Evolutionary conservation across 2,113 vertebrate species (phyloP), one percentile per base, ranked within the genome.

Genomic region (Rostratula benghalensis): DNA sequence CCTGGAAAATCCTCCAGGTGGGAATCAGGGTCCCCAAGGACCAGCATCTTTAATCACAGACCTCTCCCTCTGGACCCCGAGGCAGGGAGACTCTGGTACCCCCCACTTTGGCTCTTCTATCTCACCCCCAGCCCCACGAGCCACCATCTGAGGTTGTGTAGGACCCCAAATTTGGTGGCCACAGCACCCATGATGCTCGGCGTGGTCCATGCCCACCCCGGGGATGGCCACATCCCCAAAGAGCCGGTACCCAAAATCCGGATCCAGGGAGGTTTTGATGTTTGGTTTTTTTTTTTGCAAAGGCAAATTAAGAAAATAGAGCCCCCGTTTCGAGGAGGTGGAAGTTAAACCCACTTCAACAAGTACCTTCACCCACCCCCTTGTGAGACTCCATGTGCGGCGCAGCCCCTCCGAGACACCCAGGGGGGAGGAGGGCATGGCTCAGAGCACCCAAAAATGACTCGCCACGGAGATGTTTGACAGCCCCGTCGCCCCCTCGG

Each of bases 311-410:
- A 13, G 16, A 13, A 31, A 30, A 2, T 0, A 33, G 4, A 13
- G 0, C 3, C 20, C 8, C 7, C n/a, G 0, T n/a, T 57, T 3
- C 1, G 7, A 46, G 53, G 75, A 11, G 4, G 14, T 28, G 37
- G 57, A 30, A 48, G 73, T 65, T 23, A 17, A 90, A 60, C 27
- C 12, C 19, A 0, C 24, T 68, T 31, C 96, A 93, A 70, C 89
- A 86, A 79, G 91, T 95, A 65, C 84, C 56, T 65, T 71, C 6
- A 1, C 46, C 56, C 22, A 22, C 19, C 12, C 64, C 3, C 6
- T 6, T 13, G 11, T 1, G 9, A 41, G 56, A 15, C 27, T 8
- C 0, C 0, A 7, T 1, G 18, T 3, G 23, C 1, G 0, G 25
- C 33, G 9, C 0, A 0, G 67, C 10, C 45, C 73, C 24, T 77